phyloP scores from a whole-genome alignment of 2,797 vertebrate species.

The Mionectes olivaceus region DNA sequence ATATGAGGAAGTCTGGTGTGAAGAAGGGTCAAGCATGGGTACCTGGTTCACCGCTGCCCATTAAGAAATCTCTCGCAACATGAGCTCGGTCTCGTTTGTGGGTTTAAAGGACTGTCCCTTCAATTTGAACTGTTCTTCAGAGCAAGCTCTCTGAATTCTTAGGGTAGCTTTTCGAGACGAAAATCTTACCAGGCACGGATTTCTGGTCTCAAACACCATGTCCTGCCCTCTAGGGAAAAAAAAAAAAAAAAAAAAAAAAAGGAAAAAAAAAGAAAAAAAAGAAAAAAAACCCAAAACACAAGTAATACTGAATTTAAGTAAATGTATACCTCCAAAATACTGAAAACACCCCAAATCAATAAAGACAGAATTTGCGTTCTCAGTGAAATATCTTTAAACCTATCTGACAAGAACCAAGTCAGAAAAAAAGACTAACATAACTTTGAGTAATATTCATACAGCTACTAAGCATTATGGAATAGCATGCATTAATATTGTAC shows the following conservation, averaged over 20 bases:
- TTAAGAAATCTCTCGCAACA: slow-evolving; percentile 54
- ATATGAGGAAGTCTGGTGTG: slow-evolving; percentile 79
- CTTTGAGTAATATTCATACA: slow-evolving; percentile 89
- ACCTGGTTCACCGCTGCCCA: slow-evolving; percentile 76
- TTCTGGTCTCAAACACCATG: slow-evolving; percentile 80
- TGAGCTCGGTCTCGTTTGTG: slow-evolving; percentile 21
- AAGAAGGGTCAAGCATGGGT: slow-evolving; percentile 79
- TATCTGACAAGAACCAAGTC: slow-evolving; percentile 84
- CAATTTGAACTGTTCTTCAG: slow-evolving; percentile 59
- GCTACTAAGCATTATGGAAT: slow-evolving; percentile 93
- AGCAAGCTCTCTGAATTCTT: slow-evolving; percentile 74
- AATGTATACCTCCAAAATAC: slow-evolving; percentile 85
- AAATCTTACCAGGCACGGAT: slow-evolving; percentile 77
- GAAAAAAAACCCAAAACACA: slow-evolving; percentile 72
- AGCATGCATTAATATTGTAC: slow-evolving; percentile 97
- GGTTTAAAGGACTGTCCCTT: slow-evolving; percentile 57
- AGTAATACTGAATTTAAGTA: slow-evolving; percentile 88
- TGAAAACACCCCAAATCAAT: slow-evolving; percentile 84
- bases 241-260: not conserved
- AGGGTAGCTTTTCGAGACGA: slow-evolving; percentile 72
- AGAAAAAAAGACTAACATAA: slow-evolving; percentile 87
- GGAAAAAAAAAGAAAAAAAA: slow-evolving; percentile 57
- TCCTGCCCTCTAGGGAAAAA: slow-evolving; percentile 73
- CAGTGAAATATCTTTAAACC: slow-evolving; percentile 86
- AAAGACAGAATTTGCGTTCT: slow-evolving; percentile 84